Conservation (phyloP, 2,113 vertebrate species). For the Pachycephala philippinensis region DNA sequence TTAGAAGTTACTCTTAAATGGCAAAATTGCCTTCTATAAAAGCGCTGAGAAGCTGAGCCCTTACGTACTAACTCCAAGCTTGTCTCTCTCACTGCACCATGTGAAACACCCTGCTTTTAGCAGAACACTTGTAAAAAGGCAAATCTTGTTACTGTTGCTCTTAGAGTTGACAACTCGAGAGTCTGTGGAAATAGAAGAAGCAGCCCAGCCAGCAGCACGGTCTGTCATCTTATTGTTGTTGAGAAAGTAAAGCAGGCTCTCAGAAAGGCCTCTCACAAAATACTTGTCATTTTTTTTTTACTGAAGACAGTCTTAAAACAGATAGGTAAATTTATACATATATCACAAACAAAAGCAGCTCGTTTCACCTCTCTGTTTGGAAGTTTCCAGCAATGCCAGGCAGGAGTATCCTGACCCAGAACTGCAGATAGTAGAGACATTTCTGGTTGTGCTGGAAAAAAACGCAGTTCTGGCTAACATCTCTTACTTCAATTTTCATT, state of each 20-base stretch:
- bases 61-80: neutral
- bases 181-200: neutral
- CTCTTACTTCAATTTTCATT: neutral
- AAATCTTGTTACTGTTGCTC: neutral
- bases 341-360: neutral
- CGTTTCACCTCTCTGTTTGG: neutral
- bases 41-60: neutral
- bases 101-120: neutral
- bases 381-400: neutral
- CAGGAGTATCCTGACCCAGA: neutral
- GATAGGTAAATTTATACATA: neutral
- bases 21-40: neutral
- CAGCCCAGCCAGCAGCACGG: neutral
- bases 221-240: fast-evolving
- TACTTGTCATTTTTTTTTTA: neutral
- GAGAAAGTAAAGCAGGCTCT: neutral
- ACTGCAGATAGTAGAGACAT: neutral
- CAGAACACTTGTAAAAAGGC: neutral
- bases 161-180: neutral
- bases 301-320: neutral
- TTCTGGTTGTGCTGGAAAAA: neutral
- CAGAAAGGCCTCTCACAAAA: neutral
- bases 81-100: neutral
- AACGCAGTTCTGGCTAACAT: neutral
- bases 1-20: neutral